phyloP scores from a whole-genome alignment of 2,888 invertebrate genomes.

The Eucriotettix oculatus region DNA sequence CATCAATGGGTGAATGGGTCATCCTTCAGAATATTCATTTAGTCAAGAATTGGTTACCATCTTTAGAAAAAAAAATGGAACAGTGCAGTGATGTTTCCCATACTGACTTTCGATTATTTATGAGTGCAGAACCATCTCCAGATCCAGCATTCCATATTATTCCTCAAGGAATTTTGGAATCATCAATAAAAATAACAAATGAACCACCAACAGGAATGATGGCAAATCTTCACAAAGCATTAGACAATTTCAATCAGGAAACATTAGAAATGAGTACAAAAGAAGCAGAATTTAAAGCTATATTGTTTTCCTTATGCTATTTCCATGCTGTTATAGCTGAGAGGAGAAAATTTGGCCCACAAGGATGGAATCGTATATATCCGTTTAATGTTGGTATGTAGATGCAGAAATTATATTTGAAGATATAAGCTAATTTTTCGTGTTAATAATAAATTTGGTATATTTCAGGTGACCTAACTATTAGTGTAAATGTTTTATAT shows the following conservation, averaged over 20 bases:
- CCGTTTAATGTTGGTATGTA: conserved; percentile 35
- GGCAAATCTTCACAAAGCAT: conserved; percentile 82
- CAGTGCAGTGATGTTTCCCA: conserved; percentile 52
- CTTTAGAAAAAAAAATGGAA: conserved; percentile 82
- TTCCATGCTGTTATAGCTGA: conserved; percentile 92
- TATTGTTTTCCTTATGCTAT: conserved; percentile 79
- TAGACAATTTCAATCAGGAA: conserved; percentile 85
- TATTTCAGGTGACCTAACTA: conserved; percentile 67
- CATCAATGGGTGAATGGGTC: conserved; percentile 75
- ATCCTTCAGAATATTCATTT: conserved; percentile 86
- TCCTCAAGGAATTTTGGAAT: conserved; percentile 70
- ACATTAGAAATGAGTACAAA: conserved; percentile 84
- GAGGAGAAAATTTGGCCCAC: conserved; percentile 83
- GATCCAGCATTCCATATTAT: conserved; percentile 45
- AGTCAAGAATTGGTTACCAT: conserved; percentile 75
- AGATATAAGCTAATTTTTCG: background rate
- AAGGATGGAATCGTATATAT: conserved; percentile 72
- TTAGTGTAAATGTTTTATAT: conserved; percentile 76
- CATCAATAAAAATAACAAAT: conserved; percentile 89
- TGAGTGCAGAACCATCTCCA: conserved; percentile 75
- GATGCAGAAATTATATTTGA: background rate
- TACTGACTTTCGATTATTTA: conserved; percentile 48
- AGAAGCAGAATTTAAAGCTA: conserved; percentile 82
- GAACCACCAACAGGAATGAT: conserved; percentile 91
- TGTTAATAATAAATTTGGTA: background rate